Evolutionary conservation across 2,113 vertebrate species (phyloP), one percentile per base, ranked within the genome.

Genomic region (Myiopsitta monachus): DNA sequence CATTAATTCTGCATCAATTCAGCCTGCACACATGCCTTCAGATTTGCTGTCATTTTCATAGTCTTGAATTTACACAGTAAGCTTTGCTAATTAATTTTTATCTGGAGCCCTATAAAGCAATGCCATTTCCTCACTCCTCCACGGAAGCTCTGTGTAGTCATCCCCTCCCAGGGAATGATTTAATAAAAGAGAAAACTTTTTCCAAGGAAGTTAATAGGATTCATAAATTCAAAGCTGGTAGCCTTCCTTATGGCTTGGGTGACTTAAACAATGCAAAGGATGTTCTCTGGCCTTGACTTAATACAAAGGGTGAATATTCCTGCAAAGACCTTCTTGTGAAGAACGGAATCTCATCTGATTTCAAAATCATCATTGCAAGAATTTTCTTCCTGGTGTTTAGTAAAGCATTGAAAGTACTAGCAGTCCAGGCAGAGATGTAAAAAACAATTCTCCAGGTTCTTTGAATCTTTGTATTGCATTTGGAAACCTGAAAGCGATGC

Each of bases 81-180:
- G 81, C 55, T 94, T 89, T 78, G 74, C 69, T 94, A 96, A 96
- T 96, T 95, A 92, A 92, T 95, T 96, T 92, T 78, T 92, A 78
- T 89, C 94, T 75, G 83, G 73, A 84, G 83, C 36, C 62, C 55
- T 92, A 51, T 39, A 72, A 83, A 92, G 52, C 36, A 55, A 64
- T 15, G 51, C 36, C 1, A 7, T 39, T 21, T 43, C 33, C 64
- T 72, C 47, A 68, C 77, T 91, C 52, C 92, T 94, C 73, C 66
- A 82, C 78, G 57, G 66, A 92, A 89, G 75, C 74, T 81, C 88
- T 38, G 23, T 73, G 66, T 80, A 67, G 55, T 26, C 8, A 4
- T 68, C 73, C 44, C 36, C 64, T 94, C 69, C 61, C 69, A 72
- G 83, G 73, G 80, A 83, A 94, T 94, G 80, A 95, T 96, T 94